Conservation (phyloP, 2,113 vertebrate genomes). For the Dicrurus megarhynchus region DNA sequence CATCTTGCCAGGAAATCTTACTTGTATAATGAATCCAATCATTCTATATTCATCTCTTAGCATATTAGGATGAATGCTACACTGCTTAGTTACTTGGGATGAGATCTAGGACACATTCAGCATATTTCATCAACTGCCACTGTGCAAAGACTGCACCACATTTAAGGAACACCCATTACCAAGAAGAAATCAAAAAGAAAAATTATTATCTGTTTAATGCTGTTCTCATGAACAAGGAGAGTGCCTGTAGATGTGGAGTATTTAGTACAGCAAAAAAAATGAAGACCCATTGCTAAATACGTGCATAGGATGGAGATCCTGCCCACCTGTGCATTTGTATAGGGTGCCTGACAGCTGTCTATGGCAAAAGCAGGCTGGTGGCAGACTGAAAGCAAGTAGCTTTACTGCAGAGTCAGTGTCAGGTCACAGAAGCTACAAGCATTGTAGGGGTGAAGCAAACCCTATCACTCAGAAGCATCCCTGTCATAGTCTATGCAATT, state of each 20-base stretch:
- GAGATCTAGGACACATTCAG: not conserved
- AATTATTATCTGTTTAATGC: not conserved
- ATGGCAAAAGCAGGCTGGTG: not conserved
- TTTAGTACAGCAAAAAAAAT: not conserved
- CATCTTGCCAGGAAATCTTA: not conserved
- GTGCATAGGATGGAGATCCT: not conserved
- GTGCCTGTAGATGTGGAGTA: not conserved
- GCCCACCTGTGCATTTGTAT: not conserved
- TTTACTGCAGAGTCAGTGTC: not conserved
- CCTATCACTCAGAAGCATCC: not conserved
- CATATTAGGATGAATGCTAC: not conserved
- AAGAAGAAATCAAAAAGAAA: not conserved
- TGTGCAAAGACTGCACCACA: not conserved
- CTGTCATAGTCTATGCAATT: not conserved
- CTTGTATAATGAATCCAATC: not conserved
- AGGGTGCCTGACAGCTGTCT: not conserved
- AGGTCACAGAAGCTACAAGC: not conserved
- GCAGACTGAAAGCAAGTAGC: not conserved
- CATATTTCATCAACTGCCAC: not conserved
- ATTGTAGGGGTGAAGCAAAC: not conserved
- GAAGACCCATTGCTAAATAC: not conserved
- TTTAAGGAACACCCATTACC: not conserved
- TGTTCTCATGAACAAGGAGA: not conserved
- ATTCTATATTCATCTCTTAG: not conserved
- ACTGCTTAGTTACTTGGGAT: not conserved